A percentile compares a stretch with the other conserved stretches of the same genome.
These are phyloP conservation scores for Vulpes ferrilata DNA, from an alignment of 2,113 vertebrate genomes.

Conservation along the genomic window DNA sequence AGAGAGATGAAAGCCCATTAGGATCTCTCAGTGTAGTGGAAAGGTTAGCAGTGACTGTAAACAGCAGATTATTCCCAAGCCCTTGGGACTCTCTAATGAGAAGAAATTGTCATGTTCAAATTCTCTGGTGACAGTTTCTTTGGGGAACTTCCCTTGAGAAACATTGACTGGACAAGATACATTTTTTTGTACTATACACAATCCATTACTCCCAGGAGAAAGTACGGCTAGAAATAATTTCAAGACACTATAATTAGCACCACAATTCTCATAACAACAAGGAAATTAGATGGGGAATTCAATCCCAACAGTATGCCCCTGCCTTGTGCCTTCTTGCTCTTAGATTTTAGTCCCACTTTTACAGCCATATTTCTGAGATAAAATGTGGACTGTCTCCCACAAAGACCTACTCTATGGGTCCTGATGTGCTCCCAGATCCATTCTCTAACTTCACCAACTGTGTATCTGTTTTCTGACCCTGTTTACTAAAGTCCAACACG, in stretches of 20 bases:
- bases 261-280: conserved; percentile 1
- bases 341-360: not conserved
- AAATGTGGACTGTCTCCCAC: not conserved
- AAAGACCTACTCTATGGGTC: not conserved
- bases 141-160: conserved; percentile 43
- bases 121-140: conserved; percentile 68
- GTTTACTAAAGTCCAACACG: not conserved
- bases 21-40: not conserved
- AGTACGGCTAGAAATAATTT: not conserved
- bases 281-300: conserved; percentile 10
- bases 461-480: not conserved
- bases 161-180: conserved; percentile 31
- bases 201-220: conserved; percentile 47
- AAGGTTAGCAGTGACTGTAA: conserved; percentile 63
- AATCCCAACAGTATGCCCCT: not conserved
- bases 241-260: conserved; percentile 44
- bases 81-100: conserved; percentile 70
- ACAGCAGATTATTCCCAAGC: conserved; percentile 52
- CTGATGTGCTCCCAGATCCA: too few relatives aligned
- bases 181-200: conserved; percentile 32
- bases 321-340: not conserved
- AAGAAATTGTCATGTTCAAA: conserved; percentile 59
- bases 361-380: not conserved
- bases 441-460: not conserved
- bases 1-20: conserved; percentile 40